Base-by-base conservation (phyloP, 92 coral and sea anemone genomes). In the Epizoanthus stellaris region DNA sequence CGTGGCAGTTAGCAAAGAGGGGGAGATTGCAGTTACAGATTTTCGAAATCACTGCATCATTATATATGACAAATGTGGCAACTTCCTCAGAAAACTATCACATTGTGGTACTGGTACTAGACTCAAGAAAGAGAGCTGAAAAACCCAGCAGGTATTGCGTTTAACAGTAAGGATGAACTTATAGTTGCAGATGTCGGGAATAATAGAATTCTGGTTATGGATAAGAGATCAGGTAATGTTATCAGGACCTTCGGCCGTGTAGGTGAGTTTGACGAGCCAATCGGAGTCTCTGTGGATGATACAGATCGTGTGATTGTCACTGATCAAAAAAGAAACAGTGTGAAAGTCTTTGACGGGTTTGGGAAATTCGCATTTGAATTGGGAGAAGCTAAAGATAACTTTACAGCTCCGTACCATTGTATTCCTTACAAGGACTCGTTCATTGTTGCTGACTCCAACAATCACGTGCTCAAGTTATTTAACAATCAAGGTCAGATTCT, bases 241-340 rank as follows among this genome's bases (percentile, higher is more conserved):
- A 65, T 52, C 38, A 61, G 54, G 16, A 14, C 70, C 4, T 77
- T 86, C 64, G 89, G 89, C 60, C 23, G 72, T 70, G 82, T 71
- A 45, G 90, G 90, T 3, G 82, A 80, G 52, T 73, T 87, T 63
- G 70, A 85, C 58, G 56, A 52, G 25, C 90, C 90, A 64, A 13
- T 36, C 53, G 84, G 84, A 62, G 84, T 82, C 20, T 77, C 72
- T 14, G 75, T 87, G 43, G 90, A 87, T 64, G 82, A 70, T 2
- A 63, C n/a, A 5, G 90, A 87, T 49, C 75, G 69, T 34, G 47
- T 82, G n/a, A 73, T 81, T 75, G 77, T 81, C 53, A 52, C 61
- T 23, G 90, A 87, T 23, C 25, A 39, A 1, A 21, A 16, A 2
- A 87, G 81, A 64, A 38, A 74, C 82, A 73, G 87, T 34, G 64